These are phyloP conservation scores for Euborellia annulipes DNA, from an alignment of 1,140 invertebrate species.

Conservation along the genomic window DNA sequence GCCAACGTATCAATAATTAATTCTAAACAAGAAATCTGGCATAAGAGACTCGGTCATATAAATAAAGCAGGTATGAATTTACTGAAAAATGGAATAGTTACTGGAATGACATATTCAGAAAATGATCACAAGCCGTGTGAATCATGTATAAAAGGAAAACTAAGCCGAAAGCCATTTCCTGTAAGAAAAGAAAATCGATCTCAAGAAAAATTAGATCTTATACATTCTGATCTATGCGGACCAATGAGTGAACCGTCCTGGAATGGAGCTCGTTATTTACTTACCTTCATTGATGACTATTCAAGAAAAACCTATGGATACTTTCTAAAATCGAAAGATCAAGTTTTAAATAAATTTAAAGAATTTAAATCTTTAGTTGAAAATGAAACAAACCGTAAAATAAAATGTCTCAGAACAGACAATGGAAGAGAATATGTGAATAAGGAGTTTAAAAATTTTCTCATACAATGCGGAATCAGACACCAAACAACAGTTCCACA, in stretches of 20 bases:
- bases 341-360: constrained; percentile 12
- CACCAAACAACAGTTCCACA: constrained; percentile 18
- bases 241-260: constrained; percentile 24
- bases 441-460: constrained; percentile 11
- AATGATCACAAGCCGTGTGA: constrained; percentile 12
- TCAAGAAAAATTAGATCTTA: constrained; percentile 8
- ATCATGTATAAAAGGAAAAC: constrained; percentile 19
- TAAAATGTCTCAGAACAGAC: constrained; percentile 17
- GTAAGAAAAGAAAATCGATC: constrained; percentile 9
- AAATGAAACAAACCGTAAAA: constrained; percentile 12
- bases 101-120: constrained; percentile 7
- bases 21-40: neutral
- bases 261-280: constrained; percentile 24
- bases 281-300: constrained; percentile 30
- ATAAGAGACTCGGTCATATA: constrained; percentile 4
- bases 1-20: neutral
- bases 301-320: constrained; percentile 25
- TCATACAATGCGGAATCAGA: constrained; percentile 17
- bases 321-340: constrained; percentile 26
- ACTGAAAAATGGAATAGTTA: neutral
- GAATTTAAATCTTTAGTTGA: constrained; percentile 9
- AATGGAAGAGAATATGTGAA: constrained; percentile 18
- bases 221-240: constrained; percentile 28
- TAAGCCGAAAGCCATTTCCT: constrained; percentile 14
- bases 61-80: neutral